phyloP scores from a whole-genome alignment of 2,113 vertebrate species.

The Chaenocephalus aceratus region DNA sequence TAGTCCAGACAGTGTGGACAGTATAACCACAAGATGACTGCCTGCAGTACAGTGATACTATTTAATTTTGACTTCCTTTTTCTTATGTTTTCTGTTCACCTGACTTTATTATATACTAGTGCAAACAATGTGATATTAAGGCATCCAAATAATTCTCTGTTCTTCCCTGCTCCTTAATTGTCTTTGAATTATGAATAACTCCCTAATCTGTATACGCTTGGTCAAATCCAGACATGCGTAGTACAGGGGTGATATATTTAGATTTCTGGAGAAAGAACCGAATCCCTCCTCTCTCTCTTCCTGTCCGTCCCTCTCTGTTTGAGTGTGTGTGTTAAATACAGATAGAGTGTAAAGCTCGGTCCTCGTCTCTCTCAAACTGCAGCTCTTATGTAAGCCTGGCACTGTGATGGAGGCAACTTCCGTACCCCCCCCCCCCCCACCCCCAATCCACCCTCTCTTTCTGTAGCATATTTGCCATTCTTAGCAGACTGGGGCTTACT shows the following conservation, averaged over 20 bases:
- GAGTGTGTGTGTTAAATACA: conserved; percentile 27
- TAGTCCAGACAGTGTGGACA: not conserved
- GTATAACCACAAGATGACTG: not conserved
- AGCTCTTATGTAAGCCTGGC: conserved; percentile 73
- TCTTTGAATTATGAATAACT: not conserved
- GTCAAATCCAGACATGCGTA: conserved; percentile 22
- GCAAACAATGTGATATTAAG: not conserved
- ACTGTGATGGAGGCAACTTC: conserved; percentile 44
- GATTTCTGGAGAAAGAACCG: conserved; percentile 19
- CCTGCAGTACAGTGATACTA: too few species aligned
- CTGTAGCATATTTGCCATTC: conserved; percentile 68
- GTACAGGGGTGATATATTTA: conserved; percentile 31
- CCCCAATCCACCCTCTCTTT: conserved; percentile 29
- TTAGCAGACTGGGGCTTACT: conserved; percentile 78
- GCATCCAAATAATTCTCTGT: not conserved
- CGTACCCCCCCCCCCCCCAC: conserved; percentile 6
- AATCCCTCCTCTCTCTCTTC: not conserved
- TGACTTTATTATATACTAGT: too few species aligned
- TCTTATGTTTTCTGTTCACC: not conserved
- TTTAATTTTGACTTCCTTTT: not conserved
- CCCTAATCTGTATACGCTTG: conserved; percentile 15
- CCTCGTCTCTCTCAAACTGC: conserved; percentile 45
- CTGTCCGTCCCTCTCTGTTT: not conserved
- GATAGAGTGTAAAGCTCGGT: conserved; percentile 33
- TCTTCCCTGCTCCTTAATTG: not conserved